These are phyloP conservation scores for Pyxicephalus adspersus DNA, from an alignment of 2,113 vertebrate species.

Conservation along the genomic window DNA sequence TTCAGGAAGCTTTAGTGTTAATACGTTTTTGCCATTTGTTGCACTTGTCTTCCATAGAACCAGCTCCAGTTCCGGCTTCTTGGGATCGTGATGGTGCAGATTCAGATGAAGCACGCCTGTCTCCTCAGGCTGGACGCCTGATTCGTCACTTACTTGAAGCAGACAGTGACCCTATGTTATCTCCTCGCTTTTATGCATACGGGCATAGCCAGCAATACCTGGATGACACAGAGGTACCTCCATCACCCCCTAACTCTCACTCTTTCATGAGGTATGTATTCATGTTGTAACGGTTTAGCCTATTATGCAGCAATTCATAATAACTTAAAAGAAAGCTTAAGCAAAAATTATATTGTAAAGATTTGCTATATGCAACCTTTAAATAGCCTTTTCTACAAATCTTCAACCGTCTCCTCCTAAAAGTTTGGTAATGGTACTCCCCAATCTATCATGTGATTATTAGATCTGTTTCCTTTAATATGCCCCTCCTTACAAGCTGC, in stretches of 20 bases:
- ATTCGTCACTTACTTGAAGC: slow-evolving; percentile 92
- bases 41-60: slow-evolving; percentile 73
- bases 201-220: slow-evolving; percentile 91
- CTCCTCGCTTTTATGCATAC: slow-evolving; percentile 94
- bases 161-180: slow-evolving; percentile 91
- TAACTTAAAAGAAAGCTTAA: too few species aligned
- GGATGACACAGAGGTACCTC: slow-evolving; percentile 95
- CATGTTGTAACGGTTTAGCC: too few species aligned
- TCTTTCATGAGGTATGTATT: slow-evolving; percentile 88
- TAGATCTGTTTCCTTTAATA: too few species aligned
- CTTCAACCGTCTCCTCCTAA: too few species aligned
- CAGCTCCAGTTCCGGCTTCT: slow-evolving; percentile 80
- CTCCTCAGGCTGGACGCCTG: slow-evolving; percentile 84
- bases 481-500: too few species aligned
- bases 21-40: background rate
- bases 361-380: too few species aligned
- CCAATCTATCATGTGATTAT: too few species aligned
- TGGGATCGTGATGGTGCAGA: slow-evolving; percentile 85
- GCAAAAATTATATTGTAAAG: too few species aligned
- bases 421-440: too few species aligned
- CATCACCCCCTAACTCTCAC: slow-evolving; percentile 94
- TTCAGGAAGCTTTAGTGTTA: too few species aligned
- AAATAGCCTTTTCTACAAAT: too few species aligned
- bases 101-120: slow-evolving; percentile 84
- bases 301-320: too few species aligned